Evolutionary conservation across 1,140 invertebrate species (phyloP), one percentile per base, ranked within the genome.

Genomic region (Drosophila mojavensis): DNA sequence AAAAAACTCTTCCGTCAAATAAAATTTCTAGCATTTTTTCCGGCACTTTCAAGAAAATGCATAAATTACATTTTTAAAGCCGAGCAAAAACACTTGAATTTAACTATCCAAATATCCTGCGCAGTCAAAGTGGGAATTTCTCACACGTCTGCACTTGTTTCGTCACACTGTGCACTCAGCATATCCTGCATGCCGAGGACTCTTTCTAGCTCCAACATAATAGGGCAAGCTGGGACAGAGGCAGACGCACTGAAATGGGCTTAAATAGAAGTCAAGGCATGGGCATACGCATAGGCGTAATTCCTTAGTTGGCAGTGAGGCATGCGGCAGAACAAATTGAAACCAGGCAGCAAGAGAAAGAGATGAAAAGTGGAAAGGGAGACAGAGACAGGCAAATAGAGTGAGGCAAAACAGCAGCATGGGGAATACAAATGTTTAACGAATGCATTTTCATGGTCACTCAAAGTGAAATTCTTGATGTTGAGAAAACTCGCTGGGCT

Each of bases 391-490:
- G 58, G 53, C 28, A 43, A 36, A 20, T 7, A 41, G 30, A 36
- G 41, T 47, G 61, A n/a, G 47, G 3, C 28, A 66, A 55, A 28
- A 24, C 13, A 65, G 60, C 74, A 43, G 50, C 36, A 11, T 26
- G 68, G 68, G 61, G 30, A 10, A 47, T 17, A 65, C 51, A 65
- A 78, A 48, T 74, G 83, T 88, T 88, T 71, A 89, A 78, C 83
- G 84, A 88, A 88, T 88, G 84, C 84, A 90, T 89, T 89, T 89
- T 84, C 84, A 89, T 89, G 84, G 78, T 81, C 85, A 84, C 78
- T 89, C 80, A 89, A 75, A 85, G 81, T 81, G 81, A 85, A 89
- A 85, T 72, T 69, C 75, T 66, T 65, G 62, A 20, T 36, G 63
- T 72, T 33, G 28, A 54, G 51, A 33, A 33, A 33, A 33, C 28